A percentile compares a stretch with the other conserved stretches of the same genome.
Conservation (phyloP, 1,140 invertebrate species). For the Subanguina moxae region DNA sequence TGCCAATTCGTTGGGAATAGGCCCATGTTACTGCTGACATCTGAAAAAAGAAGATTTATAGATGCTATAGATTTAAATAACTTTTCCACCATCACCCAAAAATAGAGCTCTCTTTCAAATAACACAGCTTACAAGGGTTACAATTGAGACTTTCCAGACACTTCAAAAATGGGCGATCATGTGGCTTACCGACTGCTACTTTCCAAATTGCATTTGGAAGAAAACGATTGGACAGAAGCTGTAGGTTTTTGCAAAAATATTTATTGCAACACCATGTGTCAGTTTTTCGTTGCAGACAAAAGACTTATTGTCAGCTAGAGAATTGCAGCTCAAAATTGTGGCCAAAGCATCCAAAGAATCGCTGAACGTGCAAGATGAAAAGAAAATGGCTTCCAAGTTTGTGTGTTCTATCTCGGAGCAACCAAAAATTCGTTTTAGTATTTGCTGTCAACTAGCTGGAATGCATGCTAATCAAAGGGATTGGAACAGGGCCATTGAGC, state of each 20-base stretch:
- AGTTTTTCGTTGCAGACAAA: too few species aligned
- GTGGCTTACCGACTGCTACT: constrained; percentile 62
- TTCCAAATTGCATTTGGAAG: constrained; percentile 65
- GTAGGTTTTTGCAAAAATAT: too few species aligned
- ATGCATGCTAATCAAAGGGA: constrained; percentile 67
- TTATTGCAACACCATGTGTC: too few species aligned
- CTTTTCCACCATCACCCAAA: too few species aligned
- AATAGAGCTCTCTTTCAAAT: too few species aligned
- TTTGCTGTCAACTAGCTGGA: constrained; percentile 71
- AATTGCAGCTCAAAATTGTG: constrained; percentile 65
- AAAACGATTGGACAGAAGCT: constrained; percentile 61
- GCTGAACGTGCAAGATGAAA: constrained; percentile 65
- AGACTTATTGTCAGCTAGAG: constrained; percentile 64
- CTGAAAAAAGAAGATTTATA: too few species aligned
- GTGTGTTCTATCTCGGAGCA: neutral
- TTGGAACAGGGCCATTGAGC: constrained; percentile 70
- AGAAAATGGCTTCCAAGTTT: constrained; percentile 64
- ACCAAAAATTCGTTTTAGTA: constrained; percentile 62
- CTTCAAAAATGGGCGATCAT: constrained; percentile 28
- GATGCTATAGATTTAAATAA: too few species aligned
- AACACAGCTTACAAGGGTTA: too few species aligned
- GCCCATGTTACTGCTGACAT: too few species aligned
- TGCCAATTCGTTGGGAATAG: too few species aligned
- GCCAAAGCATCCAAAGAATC: constrained; percentile 67
- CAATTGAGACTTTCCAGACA: constrained; percentile 22